Percentiles rank a stretch among this genome's conserved stretches.
phyloP scores from a whole-genome alignment of 1,140 invertebrate genomes.

The Antheraea pernyi region DNA sequence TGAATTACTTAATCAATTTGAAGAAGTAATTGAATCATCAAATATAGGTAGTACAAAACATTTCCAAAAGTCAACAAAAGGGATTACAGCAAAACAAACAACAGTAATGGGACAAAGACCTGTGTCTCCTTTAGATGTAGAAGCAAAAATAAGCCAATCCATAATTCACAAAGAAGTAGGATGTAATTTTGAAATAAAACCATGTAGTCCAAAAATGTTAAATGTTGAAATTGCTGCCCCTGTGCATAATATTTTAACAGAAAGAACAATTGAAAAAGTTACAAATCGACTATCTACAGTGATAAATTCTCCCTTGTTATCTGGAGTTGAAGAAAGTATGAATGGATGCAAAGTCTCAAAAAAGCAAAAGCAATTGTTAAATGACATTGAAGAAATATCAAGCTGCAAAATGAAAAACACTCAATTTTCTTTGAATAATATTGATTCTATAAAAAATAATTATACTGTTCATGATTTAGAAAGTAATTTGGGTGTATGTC shows the following conservation, averaged over 20 bases:
- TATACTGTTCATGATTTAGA: slow-evolving; percentile 64
- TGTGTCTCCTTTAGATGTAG: slow-evolving; percentile 72
- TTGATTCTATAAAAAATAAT: slow-evolving; percentile 43
- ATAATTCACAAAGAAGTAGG: slow-evolving; percentile 78
- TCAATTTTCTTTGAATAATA: slow-evolving; percentile 40
- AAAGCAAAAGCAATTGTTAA: slow-evolving; percentile 19
- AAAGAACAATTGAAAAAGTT: slow-evolving; percentile 69
- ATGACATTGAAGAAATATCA: slow-evolving; percentile 34
- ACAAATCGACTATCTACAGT: slow-evolving; percentile 44
- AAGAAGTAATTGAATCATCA: slow-evolving; percentile 66
- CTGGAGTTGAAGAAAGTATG: slow-evolving; percentile 31
- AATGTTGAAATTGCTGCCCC: slow-evolving; percentile 69
- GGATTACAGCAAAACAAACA: slow-evolving; percentile 29
- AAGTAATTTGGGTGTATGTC: slow-evolving; percentile 61
- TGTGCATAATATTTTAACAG: slow-evolving; percentile 54
- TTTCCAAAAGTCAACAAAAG: slow-evolving; percentile 33
- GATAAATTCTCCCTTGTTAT: slow-evolving; percentile 35
- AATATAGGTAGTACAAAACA: slow-evolving; percentile 35
- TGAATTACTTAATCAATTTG: slow-evolving; percentile 70
- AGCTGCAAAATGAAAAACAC: slow-evolving; percentile 63
- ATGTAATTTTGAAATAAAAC: slow-evolving; percentile 79
- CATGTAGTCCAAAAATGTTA: slow-evolving; percentile 73
- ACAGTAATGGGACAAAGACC: slow-evolving; percentile 42
- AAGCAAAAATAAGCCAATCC: slow-evolving; percentile 78
- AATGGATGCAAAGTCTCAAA: slow-evolving; percentile 20